phyloP scores from a whole-genome alignment of 2,113 vertebrate genomes.

The Piaya cayana region DNA sequence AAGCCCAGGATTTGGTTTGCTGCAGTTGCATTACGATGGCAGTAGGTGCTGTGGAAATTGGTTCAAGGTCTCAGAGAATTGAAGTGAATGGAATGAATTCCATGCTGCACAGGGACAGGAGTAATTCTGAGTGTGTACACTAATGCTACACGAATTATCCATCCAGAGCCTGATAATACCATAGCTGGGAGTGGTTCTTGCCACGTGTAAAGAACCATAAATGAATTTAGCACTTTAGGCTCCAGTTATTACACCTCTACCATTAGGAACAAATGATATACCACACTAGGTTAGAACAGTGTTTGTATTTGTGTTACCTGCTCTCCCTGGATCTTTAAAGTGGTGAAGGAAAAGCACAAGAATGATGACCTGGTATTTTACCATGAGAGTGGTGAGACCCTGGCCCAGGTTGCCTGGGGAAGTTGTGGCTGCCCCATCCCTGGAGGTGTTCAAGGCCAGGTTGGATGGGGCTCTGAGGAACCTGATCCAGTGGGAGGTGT shows the following conservation, averaged over 20 bases:
- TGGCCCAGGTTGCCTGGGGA: too few species aligned
- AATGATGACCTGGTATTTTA: too few species aligned
- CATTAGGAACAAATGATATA: not conserved
- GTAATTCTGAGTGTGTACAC: not conserved
- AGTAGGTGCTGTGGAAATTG: not conserved
- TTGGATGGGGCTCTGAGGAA: too few species aligned
- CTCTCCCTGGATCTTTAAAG: not conserved
- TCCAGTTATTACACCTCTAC: not conserved
- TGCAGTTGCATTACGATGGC: not conserved
- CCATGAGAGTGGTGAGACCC: too few species aligned
- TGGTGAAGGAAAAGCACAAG: not conserved
- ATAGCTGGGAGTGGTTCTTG: too few species aligned
- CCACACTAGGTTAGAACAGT: not conserved
- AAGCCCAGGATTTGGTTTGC: not conserved
- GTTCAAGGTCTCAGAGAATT: not conserved
- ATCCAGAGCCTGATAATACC: not conserved
- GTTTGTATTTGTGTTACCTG: not conserved
- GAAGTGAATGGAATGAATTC: not conserved
- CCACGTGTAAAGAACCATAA: not conserved
- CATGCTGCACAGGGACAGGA: fast-evolving
- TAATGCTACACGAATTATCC: not conserved
- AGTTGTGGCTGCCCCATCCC: too few species aligned
- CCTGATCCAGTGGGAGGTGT: too few species aligned
- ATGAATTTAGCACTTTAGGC: not conserved
- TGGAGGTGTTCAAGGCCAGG: too few species aligned